phyloP scores from a whole-genome alignment of 2,888 invertebrate genomes.

The Camponotus fellah region DNA sequence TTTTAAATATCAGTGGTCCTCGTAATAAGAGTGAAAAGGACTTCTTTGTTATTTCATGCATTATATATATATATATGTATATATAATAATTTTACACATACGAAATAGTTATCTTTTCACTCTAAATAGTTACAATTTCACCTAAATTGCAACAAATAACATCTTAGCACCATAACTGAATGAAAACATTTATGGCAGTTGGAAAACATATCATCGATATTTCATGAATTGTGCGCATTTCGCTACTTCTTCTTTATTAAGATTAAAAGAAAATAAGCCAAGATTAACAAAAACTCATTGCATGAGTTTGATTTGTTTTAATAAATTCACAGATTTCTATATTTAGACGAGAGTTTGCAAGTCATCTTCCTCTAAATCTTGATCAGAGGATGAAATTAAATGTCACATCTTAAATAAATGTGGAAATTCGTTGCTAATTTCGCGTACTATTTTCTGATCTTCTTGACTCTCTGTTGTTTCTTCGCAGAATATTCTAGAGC shows the following conservation, averaged over 20 bases:
- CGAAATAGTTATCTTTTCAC: not conserved
- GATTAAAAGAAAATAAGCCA: conserved; percentile 62
- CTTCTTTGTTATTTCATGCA: conserved; percentile 42
- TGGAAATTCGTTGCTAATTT: conserved; percentile 95
- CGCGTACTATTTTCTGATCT: conserved; percentile 93
- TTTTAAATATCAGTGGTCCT: conserved; percentile 70
- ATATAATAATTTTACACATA: conserved; percentile 52
- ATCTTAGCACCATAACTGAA: conserved; percentile 48
- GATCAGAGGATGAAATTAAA: conserved; percentile 76
- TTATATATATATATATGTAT: not conserved
- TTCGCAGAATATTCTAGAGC: conserved; percentile 92
- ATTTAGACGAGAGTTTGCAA: conserved; percentile 81
- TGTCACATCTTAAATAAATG: conserved; percentile 87
- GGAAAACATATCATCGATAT: conserved; percentile 48
- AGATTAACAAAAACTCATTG: conserved; percentile 62
- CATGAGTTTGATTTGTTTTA: conserved; percentile 54
- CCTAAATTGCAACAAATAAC: conserved; percentile 30
- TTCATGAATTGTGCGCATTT: conserved; percentile 67
- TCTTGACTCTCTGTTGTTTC: conserved; percentile 91
- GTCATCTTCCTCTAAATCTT: conserved; percentile 81
- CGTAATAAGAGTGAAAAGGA: conserved; percentile 63
- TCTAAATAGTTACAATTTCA: conserved; percentile 45
- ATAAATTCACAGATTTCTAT: conserved; percentile 31
- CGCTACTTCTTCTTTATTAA: conserved; percentile 58
- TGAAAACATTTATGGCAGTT: conserved; percentile 49